phyloP scores from a whole-genome alignment of 1,140 invertebrate genomes.

The Aphelenchoides fujianensis region DNA sequence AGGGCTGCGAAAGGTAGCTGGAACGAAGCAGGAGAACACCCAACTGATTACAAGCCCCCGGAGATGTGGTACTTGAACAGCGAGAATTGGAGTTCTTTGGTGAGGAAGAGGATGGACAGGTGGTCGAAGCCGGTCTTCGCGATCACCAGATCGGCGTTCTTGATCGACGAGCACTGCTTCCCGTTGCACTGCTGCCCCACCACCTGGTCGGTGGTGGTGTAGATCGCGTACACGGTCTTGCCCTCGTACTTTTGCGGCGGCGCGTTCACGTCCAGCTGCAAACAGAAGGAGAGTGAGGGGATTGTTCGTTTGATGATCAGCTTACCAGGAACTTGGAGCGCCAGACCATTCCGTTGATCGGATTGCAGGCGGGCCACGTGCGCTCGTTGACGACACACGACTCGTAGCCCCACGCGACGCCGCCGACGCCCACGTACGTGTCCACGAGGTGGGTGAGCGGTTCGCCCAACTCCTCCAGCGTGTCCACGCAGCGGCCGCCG shows the following conservation, averaged over 20 bases:
- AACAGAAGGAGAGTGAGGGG: slow-evolving; percentile 20
- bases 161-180: slow-evolving; percentile 24
- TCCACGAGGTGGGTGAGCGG: slow-evolving; percentile 33
- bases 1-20: too few relatives aligned
- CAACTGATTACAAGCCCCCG: not conserved
- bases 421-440: slow-evolving; percentile 27
- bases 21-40: too few relatives aligned
- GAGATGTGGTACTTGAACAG: slow-evolving; percentile 18
- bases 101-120: slow-evolving; percentile 24
- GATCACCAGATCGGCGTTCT: slow-evolving; percentile 39
- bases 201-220: slow-evolving; percentile 29
- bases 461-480: slow-evolving; percentile 30
- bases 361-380: slow-evolving; percentile 26
- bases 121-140: slow-evolving; percentile 19
- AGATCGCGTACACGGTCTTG: slow-evolving; percentile 28
- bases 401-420: slow-evolving; percentile 35
- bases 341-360: slow-evolving; percentile 33
- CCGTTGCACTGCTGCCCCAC: slow-evolving; percentile 33
- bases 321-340: slow-evolving; percentile 29
- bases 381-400: not conserved
- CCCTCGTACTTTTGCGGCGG: slow-evolving; percentile 26
- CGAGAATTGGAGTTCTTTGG: slow-evolving; percentile 36
- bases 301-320: slow-evolving; percentile 26
- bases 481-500: slow-evolving; percentile 42
- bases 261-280: slow-evolving; percentile 28